A percentile compares a stretch with the other conserved stretches of the same genome.
Evolutionary conservation across 2,113 vertebrate species (phyloP).

Genomic region (Pangasianodon gigas): DNA sequence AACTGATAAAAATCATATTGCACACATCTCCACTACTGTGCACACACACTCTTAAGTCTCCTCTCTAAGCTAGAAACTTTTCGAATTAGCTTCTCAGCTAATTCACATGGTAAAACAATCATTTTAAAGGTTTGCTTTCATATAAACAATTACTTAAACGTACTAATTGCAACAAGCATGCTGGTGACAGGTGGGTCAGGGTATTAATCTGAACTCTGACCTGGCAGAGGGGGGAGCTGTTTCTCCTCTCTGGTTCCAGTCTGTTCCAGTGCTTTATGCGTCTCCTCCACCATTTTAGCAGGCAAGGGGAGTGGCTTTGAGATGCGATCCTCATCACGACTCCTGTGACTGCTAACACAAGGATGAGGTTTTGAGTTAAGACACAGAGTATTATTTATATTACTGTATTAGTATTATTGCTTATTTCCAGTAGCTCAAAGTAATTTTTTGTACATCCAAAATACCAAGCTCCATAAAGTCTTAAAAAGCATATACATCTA

Average conservation of each 20-base stretch:
- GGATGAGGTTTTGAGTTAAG: neutral
- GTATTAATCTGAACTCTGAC: constrained; percentile 67
- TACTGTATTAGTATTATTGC: neutral
- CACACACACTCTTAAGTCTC: neutral
- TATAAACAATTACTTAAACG: neutral
- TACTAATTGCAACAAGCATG: neutral
- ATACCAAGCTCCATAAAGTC: neutral
- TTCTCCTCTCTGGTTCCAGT: constrained; percentile 80
- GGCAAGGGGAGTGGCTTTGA: constrained; percentile 84
- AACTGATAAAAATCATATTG: constrained; percentile 63
- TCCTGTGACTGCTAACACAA: constrained; percentile 80
- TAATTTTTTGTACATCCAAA: neutral
- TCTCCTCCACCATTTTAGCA: constrained; percentile 82
- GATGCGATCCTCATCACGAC: constrained; percentile 88
- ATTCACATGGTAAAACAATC: neutral
- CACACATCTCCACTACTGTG: neutral
- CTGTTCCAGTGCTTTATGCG: constrained; percentile 82
- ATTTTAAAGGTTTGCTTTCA: neutral
- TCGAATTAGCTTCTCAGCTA: neutral
- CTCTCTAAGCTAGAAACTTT: neutral
- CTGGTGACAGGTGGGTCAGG: neutral
- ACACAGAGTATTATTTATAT: too few relatives aligned
- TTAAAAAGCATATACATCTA: neutral
- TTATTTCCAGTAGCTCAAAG: neutral
- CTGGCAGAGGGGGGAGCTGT: constrained; percentile 88